Conservation (phyloP, 2,888 invertebrate species). For the Slavum lentiscoides region DNA sequence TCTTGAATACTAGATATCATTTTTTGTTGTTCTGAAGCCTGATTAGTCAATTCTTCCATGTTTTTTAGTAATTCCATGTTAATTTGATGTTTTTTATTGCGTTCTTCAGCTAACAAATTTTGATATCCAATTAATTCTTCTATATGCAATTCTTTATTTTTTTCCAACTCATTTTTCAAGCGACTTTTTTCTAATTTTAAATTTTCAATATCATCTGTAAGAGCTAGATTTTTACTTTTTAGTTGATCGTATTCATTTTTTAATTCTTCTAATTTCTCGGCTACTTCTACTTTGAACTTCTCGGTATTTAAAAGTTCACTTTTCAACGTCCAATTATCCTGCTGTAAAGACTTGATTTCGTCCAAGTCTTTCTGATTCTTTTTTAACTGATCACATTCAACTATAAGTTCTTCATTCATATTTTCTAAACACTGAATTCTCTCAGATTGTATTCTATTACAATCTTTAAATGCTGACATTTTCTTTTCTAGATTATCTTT, state of each 20-base stretch:
- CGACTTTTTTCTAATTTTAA: slow-evolving; percentile 30
- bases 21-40: slow-evolving; percentile 27
- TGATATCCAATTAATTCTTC: slow-evolving; percentile 27
- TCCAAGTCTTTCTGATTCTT: slow-evolving; percentile 27
- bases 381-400: slow-evolving; percentile 34
- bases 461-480: slow-evolving; percentile 33
- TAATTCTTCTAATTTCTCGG: slow-evolving; percentile 28
- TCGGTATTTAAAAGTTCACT: slow-evolving; percentile 38
- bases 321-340: slow-evolving; percentile 43
- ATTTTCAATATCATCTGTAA: slow-evolving; percentile 29
- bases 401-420: slow-evolving; percentile 24
- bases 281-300: slow-evolving; percentile 32
- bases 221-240: slow-evolving; percentile 27
- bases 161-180: slow-evolving; percentile 31
- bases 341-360: slow-evolving; percentile 28
- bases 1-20: slow-evolving; percentile 26
- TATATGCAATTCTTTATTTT: slow-evolving; percentile 22
- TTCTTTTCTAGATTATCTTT: slow-evolving; percentile 47
- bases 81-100: slow-evolving; percentile 37
- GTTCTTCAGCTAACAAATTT: slow-evolving; percentile 39
- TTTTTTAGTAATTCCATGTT: slow-evolving; percentile 43
- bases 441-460: slow-evolving; percentile 39
- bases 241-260: slow-evolving; percentile 40
- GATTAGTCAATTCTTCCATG: slow-evolving; percentile 39
- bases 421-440: slow-evolving; percentile 41